Conservation (phyloP, 2,888 invertebrate species). For the Drosophila borborema region DNA sequence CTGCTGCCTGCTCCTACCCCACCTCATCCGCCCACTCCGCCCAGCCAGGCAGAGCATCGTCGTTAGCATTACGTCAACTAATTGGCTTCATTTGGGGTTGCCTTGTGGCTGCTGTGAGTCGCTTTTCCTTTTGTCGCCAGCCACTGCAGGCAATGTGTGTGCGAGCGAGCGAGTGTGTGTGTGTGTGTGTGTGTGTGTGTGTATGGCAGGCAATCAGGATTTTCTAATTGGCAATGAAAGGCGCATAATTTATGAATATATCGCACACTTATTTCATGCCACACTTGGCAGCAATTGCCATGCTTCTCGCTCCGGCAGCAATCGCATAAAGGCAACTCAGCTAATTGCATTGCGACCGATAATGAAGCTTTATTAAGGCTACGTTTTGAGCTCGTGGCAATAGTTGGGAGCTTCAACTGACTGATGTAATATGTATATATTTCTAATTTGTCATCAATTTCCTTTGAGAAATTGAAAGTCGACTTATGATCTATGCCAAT, state of each 20-base stretch:
- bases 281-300: constrained; percentile 39
- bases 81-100: constrained; percentile 79
- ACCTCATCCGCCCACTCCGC: background rate
- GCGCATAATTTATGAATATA: constrained; percentile 78
- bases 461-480: too few species aligned
- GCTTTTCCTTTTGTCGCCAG: constrained; percentile 39
- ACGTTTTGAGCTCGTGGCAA: background rate
- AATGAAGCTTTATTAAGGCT: constrained; percentile 8
- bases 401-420: background rate
- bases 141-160: constrained; percentile 35
- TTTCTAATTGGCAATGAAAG: constrained; percentile 79
- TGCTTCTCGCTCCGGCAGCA: constrained; percentile 6
- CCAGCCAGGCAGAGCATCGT: constrained; percentile 39
- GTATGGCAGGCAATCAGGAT: constrained; percentile 60
- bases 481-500: too few species aligned
- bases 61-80: constrained; percentile 79
- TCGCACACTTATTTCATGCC: constrained; percentile 72
- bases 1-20: background rate
- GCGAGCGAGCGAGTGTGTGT: background rate
- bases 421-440: too few species aligned
- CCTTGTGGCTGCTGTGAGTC: constrained; percentile 62
- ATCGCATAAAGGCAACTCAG: constrained; percentile 1
- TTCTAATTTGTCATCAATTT: background rate
- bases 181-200: constrained; percentile 25
- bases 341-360: constrained; percentile 22